Evolutionary conservation across 2,113 vertebrate genomes (phyloP).

Genomic region (Cottus gobio): DNA sequence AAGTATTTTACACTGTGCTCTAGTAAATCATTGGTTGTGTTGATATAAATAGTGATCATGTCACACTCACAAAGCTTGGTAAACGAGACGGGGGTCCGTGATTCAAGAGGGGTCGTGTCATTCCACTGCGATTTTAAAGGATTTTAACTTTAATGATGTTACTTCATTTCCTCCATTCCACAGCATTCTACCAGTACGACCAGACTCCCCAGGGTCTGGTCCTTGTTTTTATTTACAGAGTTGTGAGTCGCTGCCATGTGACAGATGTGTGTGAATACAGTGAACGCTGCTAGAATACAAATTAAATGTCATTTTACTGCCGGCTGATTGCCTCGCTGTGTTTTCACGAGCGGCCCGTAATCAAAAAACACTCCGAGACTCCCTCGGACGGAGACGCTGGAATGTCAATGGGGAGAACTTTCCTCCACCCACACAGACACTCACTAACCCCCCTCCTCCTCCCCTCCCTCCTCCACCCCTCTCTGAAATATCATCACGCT

Average conservation of each 20-base stretch:
- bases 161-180: neutral
- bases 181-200: neutral
- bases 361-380: slow-evolving; percentile 48
- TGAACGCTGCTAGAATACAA: slow-evolving; percentile 53
- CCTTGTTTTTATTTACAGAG: slow-evolving; percentile 24
- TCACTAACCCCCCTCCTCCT: neutral
- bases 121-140: neutral
- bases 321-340: slow-evolving; percentile 51
- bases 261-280: slow-evolving; percentile 33
- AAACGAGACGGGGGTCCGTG: no score
- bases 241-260: slow-evolving; percentile 33
- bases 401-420: slow-evolving; percentile 56
- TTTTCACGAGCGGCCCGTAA: slow-evolving; percentile 25
- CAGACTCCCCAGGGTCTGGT: slow-evolving; percentile 21
- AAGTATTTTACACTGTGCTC: no score
- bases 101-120: no score
- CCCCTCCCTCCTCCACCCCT: neutral
- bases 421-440: slow-evolving; percentile 38
- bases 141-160: neutral
- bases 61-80: no score
- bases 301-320: slow-evolving; percentile 74
- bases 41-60: no score
- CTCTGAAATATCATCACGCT: slow-evolving; percentile 70
- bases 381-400: slow-evolving; percentile 26
- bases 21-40: no score